These are phyloP conservation scores for Petrocephalus schoutedeni DNA, from an alignment of 2,797 vertebrate genomes.

Conservation along the genomic window DNA sequence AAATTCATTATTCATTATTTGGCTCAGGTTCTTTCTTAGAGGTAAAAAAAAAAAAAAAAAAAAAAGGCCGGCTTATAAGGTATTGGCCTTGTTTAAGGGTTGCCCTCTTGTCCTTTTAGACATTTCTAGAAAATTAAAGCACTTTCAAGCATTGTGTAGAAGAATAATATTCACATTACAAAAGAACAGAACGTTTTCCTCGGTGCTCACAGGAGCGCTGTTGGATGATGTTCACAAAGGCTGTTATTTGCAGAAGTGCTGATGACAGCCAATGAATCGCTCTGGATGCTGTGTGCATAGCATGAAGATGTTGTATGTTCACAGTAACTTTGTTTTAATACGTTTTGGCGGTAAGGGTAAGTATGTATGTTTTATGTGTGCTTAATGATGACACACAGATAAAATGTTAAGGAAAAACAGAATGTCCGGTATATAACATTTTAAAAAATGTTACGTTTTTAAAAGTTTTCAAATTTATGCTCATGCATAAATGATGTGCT, in stretches of 20 bases:
- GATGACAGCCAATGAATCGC: not conserved
- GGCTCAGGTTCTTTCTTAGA: not conserved
- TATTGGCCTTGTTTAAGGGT: conserved; percentile 3
- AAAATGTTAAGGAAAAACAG: not conserved
- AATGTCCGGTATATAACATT: not conserved
- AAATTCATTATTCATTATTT: conserved; percentile 32
- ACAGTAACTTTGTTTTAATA: not conserved
- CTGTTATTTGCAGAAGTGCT: not conserved
- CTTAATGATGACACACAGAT: not conserved
- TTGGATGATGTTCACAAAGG: not conserved
- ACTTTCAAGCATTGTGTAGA: not conserved
- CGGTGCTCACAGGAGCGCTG: not conserved
- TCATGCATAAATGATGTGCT: conserved; percentile 9
- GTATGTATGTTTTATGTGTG: not conserved
- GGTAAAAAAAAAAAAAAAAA: not conserved
- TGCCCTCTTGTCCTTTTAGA: not conserved
- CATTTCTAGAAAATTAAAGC: conserved; percentile 1
- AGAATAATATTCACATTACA: not conserved
- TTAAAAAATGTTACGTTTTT: not conserved
- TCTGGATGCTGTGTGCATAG: not conserved
- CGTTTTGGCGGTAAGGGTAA: not conserved
- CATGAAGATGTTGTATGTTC: not conserved
- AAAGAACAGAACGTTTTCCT: conserved; percentile 6
- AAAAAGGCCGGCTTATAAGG: not conserved
- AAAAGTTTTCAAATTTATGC: not conserved